phyloP scores from a whole-genome alignment of 2,113 vertebrate species.

The Tetrao urogallus region DNA sequence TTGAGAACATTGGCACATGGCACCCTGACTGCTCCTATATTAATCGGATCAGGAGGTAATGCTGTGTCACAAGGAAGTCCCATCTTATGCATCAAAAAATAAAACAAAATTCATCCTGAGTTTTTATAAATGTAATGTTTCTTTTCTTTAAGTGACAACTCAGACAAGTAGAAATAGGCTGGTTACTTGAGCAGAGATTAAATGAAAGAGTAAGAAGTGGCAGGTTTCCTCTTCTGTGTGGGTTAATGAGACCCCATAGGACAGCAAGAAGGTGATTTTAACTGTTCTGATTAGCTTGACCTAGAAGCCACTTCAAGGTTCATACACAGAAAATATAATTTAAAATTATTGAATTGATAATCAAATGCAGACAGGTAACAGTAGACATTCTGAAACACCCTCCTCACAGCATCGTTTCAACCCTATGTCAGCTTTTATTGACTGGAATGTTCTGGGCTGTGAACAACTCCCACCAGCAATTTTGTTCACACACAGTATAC shows the following conservation, averaged over 20 bases:
- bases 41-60: background rate
- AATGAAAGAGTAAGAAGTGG: slow-evolving; percentile 35
- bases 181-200: slow-evolving; percentile 51
- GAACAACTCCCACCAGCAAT: slow-evolving; percentile 1
- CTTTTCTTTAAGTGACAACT: background rate
- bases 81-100: background rate
- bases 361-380: slow-evolving; percentile 40
- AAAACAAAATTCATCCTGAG: background rate
- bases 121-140: slow-evolving; percentile 19
- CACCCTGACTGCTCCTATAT: background rate
- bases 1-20: background rate
- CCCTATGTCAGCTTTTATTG: slow-evolving; percentile 1
- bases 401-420: slow-evolving; percentile 24
- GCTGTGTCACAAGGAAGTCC: background rate
- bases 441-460: slow-evolving; percentile 17
- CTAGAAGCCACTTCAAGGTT: slow-evolving; percentile 48
- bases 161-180: slow-evolving; percentile 25
- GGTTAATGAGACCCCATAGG: slow-evolving; percentile 56
- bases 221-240: slow-evolving; percentile 28
- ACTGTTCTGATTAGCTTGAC: slow-evolving; percentile 59
- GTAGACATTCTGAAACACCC: slow-evolving; percentile 24
- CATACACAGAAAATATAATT: slow-evolving; percentile 41
- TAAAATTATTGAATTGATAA: slow-evolving; percentile 26
- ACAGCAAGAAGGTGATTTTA: slow-evolving; percentile 43
- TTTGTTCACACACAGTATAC: background rate